Evolutionary conservation across 2,797 vertebrate species (phyloP).

Genomic region (Sebastes kiyomatsui): DNA sequence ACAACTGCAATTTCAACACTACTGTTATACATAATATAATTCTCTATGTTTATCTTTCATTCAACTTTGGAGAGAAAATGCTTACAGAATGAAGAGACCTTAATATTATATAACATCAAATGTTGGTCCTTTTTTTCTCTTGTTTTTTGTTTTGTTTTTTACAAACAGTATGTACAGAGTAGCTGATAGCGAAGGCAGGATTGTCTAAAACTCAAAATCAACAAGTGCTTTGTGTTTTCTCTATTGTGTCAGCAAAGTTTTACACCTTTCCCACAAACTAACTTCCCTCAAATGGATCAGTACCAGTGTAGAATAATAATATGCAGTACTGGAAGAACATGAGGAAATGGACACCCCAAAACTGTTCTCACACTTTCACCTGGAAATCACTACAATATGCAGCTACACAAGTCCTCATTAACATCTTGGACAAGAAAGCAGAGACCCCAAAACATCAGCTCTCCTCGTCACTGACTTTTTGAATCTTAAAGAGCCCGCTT

Average conservation of each 20-base stretch:
- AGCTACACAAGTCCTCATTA: constrained; percentile 20
- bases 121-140: constrained; percentile 49
- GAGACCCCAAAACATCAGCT: constrained; percentile 11
- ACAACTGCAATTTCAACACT: constrained; percentile 84
- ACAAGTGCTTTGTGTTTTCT: constrained; percentile 72
- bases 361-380: constrained; percentile 21
- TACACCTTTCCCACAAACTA: constrained; percentile 6
- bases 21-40: constrained; percentile 81
- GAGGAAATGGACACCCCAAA: constrained; percentile 39
- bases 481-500: not conserved
- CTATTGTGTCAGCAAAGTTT: constrained; percentile 50
- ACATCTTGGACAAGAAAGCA: constrained; percentile 8
- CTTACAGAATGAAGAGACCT: constrained; percentile 69
- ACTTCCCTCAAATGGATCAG: constrained; percentile 29
- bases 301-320: constrained; percentile 31
- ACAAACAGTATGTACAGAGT: constrained; percentile 81
- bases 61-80: constrained; percentile 72
- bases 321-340: constrained; percentile 55
- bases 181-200: constrained; percentile 81
- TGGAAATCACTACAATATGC: constrained; percentile 33
- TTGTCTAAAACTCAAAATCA: constrained; percentile 82
- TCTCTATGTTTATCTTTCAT: constrained; percentile 75
- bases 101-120: constrained; percentile 73
- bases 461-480: not conserved
- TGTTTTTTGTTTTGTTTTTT: constrained; percentile 32